phyloP scores from a whole-genome alignment of 1,140 invertebrate species.

The Hyles vespertilio region DNA sequence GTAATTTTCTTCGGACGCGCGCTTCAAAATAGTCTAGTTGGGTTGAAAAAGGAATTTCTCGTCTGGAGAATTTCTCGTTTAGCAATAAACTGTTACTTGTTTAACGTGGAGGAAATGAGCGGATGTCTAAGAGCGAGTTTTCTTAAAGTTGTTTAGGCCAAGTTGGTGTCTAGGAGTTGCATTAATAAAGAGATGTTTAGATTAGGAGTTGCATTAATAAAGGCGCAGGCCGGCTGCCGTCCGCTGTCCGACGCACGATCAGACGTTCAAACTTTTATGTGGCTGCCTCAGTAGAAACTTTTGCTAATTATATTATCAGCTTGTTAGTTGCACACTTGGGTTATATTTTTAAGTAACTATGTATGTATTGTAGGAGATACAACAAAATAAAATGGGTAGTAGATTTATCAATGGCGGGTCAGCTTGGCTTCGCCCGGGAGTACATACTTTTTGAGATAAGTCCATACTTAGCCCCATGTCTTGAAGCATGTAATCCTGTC shows the following conservation, averaged over 20 bases:
- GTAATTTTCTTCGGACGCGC: constrained; percentile 41
- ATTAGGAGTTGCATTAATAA: constrained; percentile 50
- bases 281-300: too few species aligned
- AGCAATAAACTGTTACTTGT: constrained; percentile 55
- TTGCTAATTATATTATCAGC: not conserved
- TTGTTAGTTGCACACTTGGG: not conserved
- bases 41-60: constrained; percentile 45
- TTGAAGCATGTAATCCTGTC: too few species aligned
- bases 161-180: constrained; percentile 24
- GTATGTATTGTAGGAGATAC: not conserved
- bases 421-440: too few species aligned
- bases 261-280: too few species aligned
- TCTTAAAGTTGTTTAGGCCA: constrained; percentile 51
- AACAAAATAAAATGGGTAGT: not conserved
- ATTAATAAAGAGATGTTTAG: constrained; percentile 50
- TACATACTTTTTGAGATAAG: too few species aligned
- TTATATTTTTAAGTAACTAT: not conserved
- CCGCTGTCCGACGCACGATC: constrained; percentile 1
- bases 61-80: constrained; percentile 36
- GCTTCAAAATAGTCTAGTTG: constrained; percentile 45
- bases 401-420: too few species aligned
- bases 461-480: too few species aligned
- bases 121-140: constrained; percentile 33
- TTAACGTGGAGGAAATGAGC: constrained; percentile 50
- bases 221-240: constrained; percentile 6